Base-by-base conservation (phyloP, 2,113 vertebrate genomes). In the Corythoichthys haematopterus region DNA sequence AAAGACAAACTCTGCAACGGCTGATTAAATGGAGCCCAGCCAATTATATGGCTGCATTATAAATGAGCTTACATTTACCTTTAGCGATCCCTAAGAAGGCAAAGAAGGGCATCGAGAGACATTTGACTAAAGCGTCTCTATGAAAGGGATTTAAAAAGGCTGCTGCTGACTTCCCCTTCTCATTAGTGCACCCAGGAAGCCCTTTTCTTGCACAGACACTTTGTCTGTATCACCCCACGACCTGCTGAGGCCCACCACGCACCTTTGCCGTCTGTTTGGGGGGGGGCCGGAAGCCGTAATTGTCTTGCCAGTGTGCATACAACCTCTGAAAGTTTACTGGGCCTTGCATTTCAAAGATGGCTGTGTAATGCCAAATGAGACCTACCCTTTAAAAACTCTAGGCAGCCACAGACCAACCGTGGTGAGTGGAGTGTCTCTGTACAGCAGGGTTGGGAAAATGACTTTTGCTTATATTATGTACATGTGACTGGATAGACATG, bases 291-390 rank as follows among this genome's bases (percentile, higher is more conserved):
- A 77, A 80, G 78, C 71, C 48, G 59, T 79, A 56, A 77, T 84
- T 81, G 80, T 76, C 63, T 28, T 63, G 36, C 58, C 60, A 72
- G 57, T 28, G 71, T 53, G 28, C 28, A 68, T 67, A 52, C 70
- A 13, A 37, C 56, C 70, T 68, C 61, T 77, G 70, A 65, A 78
- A 64, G 68, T 76, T 70, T 51, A 56, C 78, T 63, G 60, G 63
- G 68, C 69, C 72, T 60, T 77, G 78, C 74, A 76, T 80, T 85
- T 84, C 78, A 83, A 79, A 84, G 73, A 74, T 70, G 72, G 80
- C 56, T 85, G 85, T 85, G 84, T 77, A 72, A 78, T 85, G 82
- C 86, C 83, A 87, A 90, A 90, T 88, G 20, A 80, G 75, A 78
- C 80, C 85, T 78, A 80, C 85, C 80, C 81, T 67, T 64, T 28